A percentile compares a stretch with the other conserved stretches of the same genome.
phyloP scores from a whole-genome alignment of 2,113 vertebrate species.

The Andinoacara biseriatus region DNA sequence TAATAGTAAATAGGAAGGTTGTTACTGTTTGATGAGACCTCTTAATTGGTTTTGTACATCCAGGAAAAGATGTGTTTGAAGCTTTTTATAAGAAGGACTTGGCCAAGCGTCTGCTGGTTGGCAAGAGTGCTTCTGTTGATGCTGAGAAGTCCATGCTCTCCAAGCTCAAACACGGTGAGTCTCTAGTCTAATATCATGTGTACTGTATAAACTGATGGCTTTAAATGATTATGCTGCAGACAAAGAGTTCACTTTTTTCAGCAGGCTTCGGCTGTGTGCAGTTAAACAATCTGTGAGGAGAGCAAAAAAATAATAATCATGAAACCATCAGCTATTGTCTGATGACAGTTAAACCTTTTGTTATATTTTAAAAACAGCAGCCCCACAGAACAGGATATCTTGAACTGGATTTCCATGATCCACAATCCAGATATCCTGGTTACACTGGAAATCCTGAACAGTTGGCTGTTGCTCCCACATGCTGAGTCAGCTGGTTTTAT shows the following conservation, averaged over 20 bases:
- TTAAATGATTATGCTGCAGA: no score
- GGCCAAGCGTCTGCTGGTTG: constrained; percentile 95
- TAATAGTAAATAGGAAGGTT: not conserved
- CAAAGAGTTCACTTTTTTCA: not conserved
- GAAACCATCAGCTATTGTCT: not conserved
- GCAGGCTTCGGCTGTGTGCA: not conserved
- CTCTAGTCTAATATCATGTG: not conserved
- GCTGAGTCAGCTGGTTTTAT: not conserved
- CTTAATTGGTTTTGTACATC: not conserved
- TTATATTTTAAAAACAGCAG: not conserved
- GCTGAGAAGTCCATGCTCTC: constrained; percentile 99
- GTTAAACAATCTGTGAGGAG: not conserved
- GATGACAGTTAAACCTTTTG: not conserved
- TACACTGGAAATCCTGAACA: not conserved
- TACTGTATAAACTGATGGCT: not conserved
- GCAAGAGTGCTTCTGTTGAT: constrained; percentile 98
- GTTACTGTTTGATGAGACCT: not conserved
- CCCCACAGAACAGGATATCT: not conserved
- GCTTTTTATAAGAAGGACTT: constrained; percentile 99
- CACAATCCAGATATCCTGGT: not conserved
- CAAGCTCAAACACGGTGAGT: constrained; percentile 96
- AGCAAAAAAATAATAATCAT: not conserved
- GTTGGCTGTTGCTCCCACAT: not conserved
- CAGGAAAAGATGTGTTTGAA: constrained; percentile 99
- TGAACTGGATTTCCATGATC: not conserved